Conservation (phyloP, 2,113 vertebrate genomes). For the Nannobrachium achirus region DNA sequence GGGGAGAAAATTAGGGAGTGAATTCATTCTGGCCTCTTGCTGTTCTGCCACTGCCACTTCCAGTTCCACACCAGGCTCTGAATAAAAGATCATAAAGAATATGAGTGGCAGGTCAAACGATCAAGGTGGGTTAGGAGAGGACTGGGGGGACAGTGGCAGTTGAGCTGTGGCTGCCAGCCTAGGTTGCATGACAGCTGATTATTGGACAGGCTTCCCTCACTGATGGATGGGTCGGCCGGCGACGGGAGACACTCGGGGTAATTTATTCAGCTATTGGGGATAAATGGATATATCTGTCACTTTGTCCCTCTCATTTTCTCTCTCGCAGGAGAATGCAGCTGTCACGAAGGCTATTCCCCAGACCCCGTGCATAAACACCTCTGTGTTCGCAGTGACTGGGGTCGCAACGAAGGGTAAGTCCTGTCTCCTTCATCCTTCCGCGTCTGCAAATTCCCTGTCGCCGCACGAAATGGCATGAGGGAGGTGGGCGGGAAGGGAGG, state of each 20-base stretch:
- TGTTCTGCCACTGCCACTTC: too few species aligned
- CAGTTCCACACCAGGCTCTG: neutral
- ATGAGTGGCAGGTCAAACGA: neutral
- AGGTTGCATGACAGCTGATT: conserved; percentile 28
- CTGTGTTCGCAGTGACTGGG: conserved; percentile 95
- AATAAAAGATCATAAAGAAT: neutral
- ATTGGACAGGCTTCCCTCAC: conserved; percentile 18
- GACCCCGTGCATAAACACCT: conserved; percentile 92
- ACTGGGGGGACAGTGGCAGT: neutral
- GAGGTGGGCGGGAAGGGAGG: neutral
- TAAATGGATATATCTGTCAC: conserved; percentile 48
- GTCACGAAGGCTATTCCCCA: conserved; percentile 92
- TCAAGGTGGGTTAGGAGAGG: neutral
- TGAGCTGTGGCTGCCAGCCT: conserved; percentile 33
- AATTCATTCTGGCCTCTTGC: too few species aligned
- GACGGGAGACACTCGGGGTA: neutral
- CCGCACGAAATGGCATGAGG: neutral
- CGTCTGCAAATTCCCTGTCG: conserved; percentile 9
- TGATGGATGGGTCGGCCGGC: conserved; percentile 41
- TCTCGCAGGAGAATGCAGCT: conserved; percentile 93
- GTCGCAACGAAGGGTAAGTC: conserved; percentile 95
- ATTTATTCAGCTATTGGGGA: conserved; percentile 25
- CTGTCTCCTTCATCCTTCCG: conserved; percentile 3
- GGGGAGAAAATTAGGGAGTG: too few species aligned
- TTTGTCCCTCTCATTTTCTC: conserved; percentile 30